These are phyloP conservation scores for Ephestia elutella DNA, from an alignment of 1,140 invertebrate species.

Conservation along the genomic window DNA sequence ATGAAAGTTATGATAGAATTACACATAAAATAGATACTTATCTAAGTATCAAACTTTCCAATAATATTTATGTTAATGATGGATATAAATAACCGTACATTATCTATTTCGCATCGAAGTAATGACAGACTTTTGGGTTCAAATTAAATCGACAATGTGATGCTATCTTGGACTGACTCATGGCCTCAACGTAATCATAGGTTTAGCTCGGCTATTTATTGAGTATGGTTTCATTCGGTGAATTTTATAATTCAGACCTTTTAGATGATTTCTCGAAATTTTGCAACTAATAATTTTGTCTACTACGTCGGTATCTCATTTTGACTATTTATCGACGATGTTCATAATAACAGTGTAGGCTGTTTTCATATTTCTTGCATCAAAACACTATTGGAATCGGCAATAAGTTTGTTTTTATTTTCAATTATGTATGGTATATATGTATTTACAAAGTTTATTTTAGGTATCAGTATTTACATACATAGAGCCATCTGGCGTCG, in stretches of 20 bases:
- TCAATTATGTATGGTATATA: no score
- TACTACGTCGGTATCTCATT: background rate
- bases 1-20: no score
- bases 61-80: conserved; percentile 9
- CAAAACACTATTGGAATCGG: no score
- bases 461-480: no score
- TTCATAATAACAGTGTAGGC: background rate
- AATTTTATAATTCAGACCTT: conserved; percentile 38
- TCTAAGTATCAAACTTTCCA: conserved; percentile 3
- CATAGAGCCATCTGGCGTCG: conserved; percentile 23
- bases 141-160: conserved; percentile 26
- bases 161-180: conserved; percentile 30
- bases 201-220: conserved; percentile 42
- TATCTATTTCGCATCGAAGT: conserved; percentile 11
- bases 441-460: no score
- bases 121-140: conserved; percentile 38
- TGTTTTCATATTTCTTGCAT: background rate
- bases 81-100: background rate
- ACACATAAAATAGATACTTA: background rate
- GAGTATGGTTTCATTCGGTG: conserved; percentile 29
- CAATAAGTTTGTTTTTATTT: no score
- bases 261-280: conserved; percentile 18
- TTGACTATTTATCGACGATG: background rate
- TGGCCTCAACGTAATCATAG: conserved; percentile 38
- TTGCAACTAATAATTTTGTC: conserved; percentile 11